Evolutionary conservation across 1,140 invertebrate genomes (phyloP), one percentile per base, ranked within the genome.

Genomic region (Acromyrmex echinatior): DNA sequence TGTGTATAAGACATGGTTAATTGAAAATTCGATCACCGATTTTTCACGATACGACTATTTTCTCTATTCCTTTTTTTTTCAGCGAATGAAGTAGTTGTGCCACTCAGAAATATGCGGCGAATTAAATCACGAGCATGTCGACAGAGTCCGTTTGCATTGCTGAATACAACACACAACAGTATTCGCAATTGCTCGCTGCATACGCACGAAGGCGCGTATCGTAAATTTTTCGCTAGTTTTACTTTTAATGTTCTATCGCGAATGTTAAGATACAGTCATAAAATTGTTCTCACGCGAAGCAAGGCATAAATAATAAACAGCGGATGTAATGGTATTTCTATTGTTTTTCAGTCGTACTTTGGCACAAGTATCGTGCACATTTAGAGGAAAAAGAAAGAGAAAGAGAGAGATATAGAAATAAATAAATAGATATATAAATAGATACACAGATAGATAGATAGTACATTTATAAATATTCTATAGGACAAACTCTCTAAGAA

Each of bases 171-270:
- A 39, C 76, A 65, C 60, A 79, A 31, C 25, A 10, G 39, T 28
- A 79, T 35, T 21, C 5, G 62, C 60, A 80, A 70, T 70, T 7
- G 31, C n/a, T n/a, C 35, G 51, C 53, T 10, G 39, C n/a, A 45
- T 62, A 35, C n/a, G 31, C 25, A 18, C 39, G 14, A 25, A 18
- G 25, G 1, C n/a, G 65, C 28, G 18, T 35, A 68, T 35, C 28
- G 70, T n/a, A 63, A 12, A 53, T 78, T 85, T 85, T 51, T 39
- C 25, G n/a, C 7, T 25, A 70, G 35, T 85, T 77, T 84, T 77
- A 62, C 35, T 78, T 85, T 77, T 78, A 77, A 58, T 78, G 49
- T 77, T 14, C n/a, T 49, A 35, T 39, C 62, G 60, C 81, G n/a
- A 12, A 25, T 18, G 9, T 85, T 51, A 76, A 84, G n/a, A 25